A percentile compares a stretch with the other conserved stretches of the same genome.
phyloP scores from a whole-genome alignment of 2,888 invertebrate species.

The Phrixothrix hirtus region DNA sequence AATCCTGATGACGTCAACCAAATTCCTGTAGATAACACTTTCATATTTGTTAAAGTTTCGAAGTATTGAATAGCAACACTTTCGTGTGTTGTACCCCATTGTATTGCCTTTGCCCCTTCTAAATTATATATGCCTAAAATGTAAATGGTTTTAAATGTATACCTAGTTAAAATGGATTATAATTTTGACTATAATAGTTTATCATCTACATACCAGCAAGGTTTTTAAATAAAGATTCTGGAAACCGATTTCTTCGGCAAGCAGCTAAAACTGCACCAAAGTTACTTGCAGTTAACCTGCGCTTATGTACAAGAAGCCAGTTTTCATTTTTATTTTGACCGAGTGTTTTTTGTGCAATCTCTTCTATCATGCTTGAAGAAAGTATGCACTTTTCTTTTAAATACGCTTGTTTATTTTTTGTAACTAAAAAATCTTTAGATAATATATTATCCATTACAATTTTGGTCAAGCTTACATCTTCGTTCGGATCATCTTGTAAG shows the following conservation, averaged over 20 bases:
- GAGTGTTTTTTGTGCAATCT: neutral
- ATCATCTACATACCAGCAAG: neutral
- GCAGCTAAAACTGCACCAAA: slow-evolving; percentile 3
- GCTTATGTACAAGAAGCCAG: slow-evolving; percentile 2
- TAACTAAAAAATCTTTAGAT: neutral
- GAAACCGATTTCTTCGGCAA: slow-evolving; percentile 3
- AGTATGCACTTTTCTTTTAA: neutral
- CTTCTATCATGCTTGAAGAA: neutral
- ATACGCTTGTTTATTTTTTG: slow-evolving; percentile 1
- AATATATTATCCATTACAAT: slow-evolving; percentile 1
- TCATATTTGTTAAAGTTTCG: neutral
- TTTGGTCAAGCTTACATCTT: neutral
- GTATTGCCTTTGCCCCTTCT: slow-evolving; percentile 4
- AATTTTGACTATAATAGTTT: neutral
- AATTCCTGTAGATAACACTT: neutral
- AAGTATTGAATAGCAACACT: slow-evolving; percentile 3
- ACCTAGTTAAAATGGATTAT: neutral
- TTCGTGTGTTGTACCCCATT: slow-evolving; percentile 9
- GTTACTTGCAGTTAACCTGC: slow-evolving; percentile 3
- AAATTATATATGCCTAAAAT: slow-evolving; percentile 6
- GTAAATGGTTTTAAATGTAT: neutral
- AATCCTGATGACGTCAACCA: slow-evolving; percentile 5
- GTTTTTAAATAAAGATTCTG: slow-evolving; percentile 1
- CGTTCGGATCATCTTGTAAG: slow-evolving; percentile 1
- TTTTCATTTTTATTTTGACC: slow-evolving; percentile 5